Base-by-base conservation (phyloP, 2,113 vertebrate genomes). In the Saguinus imperator region DNA sequence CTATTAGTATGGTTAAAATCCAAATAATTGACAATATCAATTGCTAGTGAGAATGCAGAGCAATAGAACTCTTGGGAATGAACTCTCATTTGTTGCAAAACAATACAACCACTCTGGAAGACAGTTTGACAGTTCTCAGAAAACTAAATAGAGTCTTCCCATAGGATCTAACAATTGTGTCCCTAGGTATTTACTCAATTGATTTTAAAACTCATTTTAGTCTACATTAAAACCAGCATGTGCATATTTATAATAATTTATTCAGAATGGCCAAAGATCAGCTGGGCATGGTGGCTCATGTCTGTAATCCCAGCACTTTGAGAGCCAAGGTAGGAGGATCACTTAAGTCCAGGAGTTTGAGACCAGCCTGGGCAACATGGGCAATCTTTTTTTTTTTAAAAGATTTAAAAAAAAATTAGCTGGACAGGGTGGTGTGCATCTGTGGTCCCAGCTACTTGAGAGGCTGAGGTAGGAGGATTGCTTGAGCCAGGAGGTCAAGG, bases 181-280 rank as follows among this genome's bases (percentile, higher is more conserved):
- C 50, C 57, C n/a, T 91, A 72, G 12, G 25, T 66, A 35, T 91
- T 94, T 90, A 37, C 20, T 80, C 79, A 83, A 55, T 17, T 94
- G 35, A 55, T 43, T 75, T 92, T 45, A 79, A 79, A 89, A 91
- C 66, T 91, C 80, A 85, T 0, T 50, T 52, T 52, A 52, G 29
- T 72, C 72, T n/a, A 58, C 52, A 83, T 55, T 66, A 76, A 90
- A 87, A 45, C 52, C 75, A 87, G 66, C 35, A 25, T 1, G 17
- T 68, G 94, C 52, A 48, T 83, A 87, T 82, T 96, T 91, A 87
- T 35, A 79, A 43, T 35, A 37, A 58, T 50, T 70, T 90, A 84
- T 45, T 84, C 50, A 58, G 37, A 68, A 16, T 68, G 35, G 32
- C 16, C 32, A n/a, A 68, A 95, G 85, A 77, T 73, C 16, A 2